Base-by-base conservation (phyloP, 2,888 invertebrate species). In the Barypeithes pellucidus region DNA sequence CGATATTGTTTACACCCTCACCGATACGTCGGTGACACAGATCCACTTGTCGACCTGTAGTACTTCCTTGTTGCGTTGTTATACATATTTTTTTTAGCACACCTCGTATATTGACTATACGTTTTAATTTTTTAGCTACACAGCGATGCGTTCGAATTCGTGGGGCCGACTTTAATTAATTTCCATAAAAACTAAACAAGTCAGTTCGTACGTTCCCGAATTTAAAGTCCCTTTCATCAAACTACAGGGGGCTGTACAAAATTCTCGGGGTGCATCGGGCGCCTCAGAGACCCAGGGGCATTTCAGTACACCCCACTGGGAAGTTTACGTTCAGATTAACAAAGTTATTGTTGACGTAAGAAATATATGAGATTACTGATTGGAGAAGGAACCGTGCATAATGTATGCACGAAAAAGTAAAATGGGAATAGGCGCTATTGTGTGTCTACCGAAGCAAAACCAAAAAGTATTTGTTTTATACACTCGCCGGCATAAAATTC, bases 181-280 rank as follows among this genome's bases (percentile, higher is more conserved):
- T 73, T 68, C 73, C 68, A 73, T 73, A 73, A 68, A 73, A 73
- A 68, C 67, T 63, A 73, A 68, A 54, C 54, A 33, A 52, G 52
- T 45, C 67, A 57, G 67, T 60, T 65, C 20, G 20, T 29, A 60
- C 60, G 36, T 63, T 63, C 57, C 68, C 50, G 52, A 43, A 24
- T 73, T 73, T 65, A 73, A 73, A 73, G 33, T 65, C 68, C 73
- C 72, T 67, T 73, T 73, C 68, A 73, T 73, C 73, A 73, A 68
- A 41, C 73, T 59, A 41, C 57, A 18, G 68, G 73, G 73, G 66
- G 73, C 63, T 18, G 68, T 54, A 68, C 63, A 45, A 68, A 73
- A 45, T 73, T 59, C 63, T 73, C 47, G 63, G 73, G 73, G 68
- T 73, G 73, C 68, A 59, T n/a, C 67, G 63, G 24, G 24, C 61